A percentile compares a stretch with the other conserved stretches of the same genome.
These are phyloP conservation scores for Hymenopus coronatus DNA, from an alignment of 2,888 invertebrate genomes.

Conservation along the genomic window DNA sequence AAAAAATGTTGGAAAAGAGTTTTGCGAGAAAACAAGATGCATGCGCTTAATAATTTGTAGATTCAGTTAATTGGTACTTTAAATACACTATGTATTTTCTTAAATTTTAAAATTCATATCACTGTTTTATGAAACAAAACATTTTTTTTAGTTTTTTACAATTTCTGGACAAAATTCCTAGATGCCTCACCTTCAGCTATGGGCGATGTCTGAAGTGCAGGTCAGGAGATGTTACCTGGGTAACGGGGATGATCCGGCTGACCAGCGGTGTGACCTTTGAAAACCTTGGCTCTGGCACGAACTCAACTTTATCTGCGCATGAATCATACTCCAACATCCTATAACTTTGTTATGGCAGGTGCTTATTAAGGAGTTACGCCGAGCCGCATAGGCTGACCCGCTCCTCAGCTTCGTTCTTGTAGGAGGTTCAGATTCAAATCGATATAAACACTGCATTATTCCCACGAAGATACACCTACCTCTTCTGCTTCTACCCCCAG, in stretches of 20 bases:
- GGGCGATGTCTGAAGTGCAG: too few species aligned
- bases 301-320: not conserved
- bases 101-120: too few species aligned
- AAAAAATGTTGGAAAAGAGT: too few species aligned
- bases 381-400: not conserved
- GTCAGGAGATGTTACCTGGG: not conserved
- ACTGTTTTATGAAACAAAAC: too few species aligned
- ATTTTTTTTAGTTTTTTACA: too few species aligned
- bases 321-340: constrained; percentile 2
- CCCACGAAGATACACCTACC: not conserved
- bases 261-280: not conserved
- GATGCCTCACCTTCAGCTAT: too few species aligned
- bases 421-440: not conserved
- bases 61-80: too few species aligned
- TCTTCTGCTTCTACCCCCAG: not conserved
- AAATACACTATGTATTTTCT: too few species aligned
- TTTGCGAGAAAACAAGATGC: too few species aligned
- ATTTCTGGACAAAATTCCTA: too few species aligned
- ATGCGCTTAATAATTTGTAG: too few species aligned
- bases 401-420: not conserved
- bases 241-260: not conserved
- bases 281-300: not conserved
- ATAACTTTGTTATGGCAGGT: constrained; percentile 5
- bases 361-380: constrained; percentile 4
- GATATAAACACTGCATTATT: not conserved